Conservation (phyloP, 1,140 invertebrate genomes). For the Bombus affinis region DNA sequence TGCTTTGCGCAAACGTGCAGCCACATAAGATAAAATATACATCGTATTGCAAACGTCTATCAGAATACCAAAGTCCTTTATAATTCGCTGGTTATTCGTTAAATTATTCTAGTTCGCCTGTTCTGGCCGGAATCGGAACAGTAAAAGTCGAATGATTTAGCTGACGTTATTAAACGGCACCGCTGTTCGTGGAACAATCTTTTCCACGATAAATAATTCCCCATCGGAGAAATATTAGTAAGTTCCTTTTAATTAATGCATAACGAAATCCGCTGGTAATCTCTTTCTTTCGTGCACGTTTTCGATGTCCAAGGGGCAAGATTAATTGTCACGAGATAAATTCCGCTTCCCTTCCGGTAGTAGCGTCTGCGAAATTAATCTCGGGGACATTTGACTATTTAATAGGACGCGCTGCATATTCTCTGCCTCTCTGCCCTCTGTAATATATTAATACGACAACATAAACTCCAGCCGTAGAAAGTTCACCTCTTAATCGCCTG, state of each 20-base stretch:
- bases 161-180: too few species aligned
- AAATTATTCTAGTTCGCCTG: too few species aligned
- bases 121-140: too few species aligned
- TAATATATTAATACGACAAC: constrained; percentile 35
- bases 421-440: background rate
- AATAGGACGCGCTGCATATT: constrained; percentile 39
- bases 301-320: constrained; percentile 9
- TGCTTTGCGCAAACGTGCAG: too few species aligned
- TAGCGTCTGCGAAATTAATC: constrained; percentile 41
- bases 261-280: constrained; percentile 13
- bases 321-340: constrained; percentile 36
- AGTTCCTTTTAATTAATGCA: constrained; percentile 5
- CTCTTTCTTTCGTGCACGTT: constrained; percentile 22
- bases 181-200: background rate
- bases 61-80: too few species aligned
- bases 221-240: background rate
- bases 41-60: too few species aligned
- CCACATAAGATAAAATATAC: background rate
- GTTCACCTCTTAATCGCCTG: constrained; percentile 6
- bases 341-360: constrained; percentile 16
- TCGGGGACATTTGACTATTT: constrained; percentile 38
- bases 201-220: background rate
- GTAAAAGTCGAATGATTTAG: too few species aligned
- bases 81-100: too few species aligned
- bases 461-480: constrained; percentile 19